Percentiles rank a stretch among this genome's conserved stretches.
Conservation (phyloP, 1,140 invertebrate genomes). For the Hylaeus volcanicus region DNA sequence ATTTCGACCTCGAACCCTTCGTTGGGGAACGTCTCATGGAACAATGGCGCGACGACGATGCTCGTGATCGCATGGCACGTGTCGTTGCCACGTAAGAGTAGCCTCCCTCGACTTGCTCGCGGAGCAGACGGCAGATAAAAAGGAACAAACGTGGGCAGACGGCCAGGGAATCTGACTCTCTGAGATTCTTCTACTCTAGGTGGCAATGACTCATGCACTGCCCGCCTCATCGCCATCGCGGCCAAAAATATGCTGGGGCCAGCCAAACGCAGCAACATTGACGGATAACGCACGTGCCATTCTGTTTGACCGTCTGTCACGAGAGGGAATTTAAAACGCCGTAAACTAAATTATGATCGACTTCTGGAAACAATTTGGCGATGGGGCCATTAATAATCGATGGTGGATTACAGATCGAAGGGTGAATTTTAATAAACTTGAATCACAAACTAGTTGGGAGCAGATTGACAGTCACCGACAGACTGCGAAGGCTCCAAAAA, state of each 20-base stretch:
- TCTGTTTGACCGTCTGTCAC: not conserved
- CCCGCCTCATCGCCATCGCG: not conserved
- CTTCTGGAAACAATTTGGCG: too few species aligned
- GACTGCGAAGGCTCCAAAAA: constrained; percentile 2
- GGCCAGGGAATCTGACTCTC: constrained; percentile 69
- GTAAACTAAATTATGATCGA: too few species aligned
- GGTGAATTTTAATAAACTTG: too few species aligned
- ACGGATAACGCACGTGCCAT: not conserved
- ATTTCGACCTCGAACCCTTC: too few species aligned
- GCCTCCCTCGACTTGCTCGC: not conserved
- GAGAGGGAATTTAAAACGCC: not conserved
- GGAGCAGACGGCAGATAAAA: constrained; percentile 29
- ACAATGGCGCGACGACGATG: not conserved
- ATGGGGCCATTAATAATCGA: too few species aligned
- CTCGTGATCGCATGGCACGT: constrained; percentile 4
- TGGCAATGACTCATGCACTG: constrained; percentile 67
- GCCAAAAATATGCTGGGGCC: constrained; percentile 16
- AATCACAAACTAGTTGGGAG: too few species aligned
- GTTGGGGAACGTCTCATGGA: too few species aligned
- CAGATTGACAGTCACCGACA: not conserved
- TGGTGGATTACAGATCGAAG: too few species aligned
- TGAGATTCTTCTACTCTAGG: constrained; percentile 59
- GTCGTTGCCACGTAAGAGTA: constrained; percentile 17
- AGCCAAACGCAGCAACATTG: constrained; percentile 11
- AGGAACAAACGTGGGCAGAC: constrained; percentile 62